Conservation (phyloP, 2,113 vertebrate genomes). For the Pogonocichla stellata region DNA sequence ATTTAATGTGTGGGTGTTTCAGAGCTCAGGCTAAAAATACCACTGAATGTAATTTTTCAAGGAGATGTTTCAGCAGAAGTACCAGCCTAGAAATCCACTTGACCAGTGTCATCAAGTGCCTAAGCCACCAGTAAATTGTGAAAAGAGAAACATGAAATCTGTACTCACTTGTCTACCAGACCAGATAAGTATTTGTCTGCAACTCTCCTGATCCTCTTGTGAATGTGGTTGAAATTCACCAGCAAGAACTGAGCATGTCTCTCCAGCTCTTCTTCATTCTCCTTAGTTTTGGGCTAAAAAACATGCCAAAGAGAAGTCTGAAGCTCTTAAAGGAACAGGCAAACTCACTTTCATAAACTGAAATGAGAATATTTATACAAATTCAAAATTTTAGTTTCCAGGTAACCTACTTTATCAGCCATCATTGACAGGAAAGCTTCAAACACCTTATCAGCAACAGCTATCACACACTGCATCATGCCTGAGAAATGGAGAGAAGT, state of each 20-base stretch:
- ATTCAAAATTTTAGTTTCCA: background rate
- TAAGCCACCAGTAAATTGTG: background rate
- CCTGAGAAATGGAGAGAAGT: slow-evolving; percentile 72
- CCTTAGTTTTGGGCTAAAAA: slow-evolving; percentile 92
- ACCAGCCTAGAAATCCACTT: background rate
- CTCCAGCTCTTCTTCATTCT: slow-evolving; percentile 93
- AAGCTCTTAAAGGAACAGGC: background rate
- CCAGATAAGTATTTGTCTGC: slow-evolving; percentile 97
- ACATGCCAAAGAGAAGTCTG: background rate
- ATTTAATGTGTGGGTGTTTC: background rate
- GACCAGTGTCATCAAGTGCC: background rate
- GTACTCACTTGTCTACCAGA: slow-evolving; percentile 90
- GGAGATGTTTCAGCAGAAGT: background rate
- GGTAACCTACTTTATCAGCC: slow-evolving; percentile 88
- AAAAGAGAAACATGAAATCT: background rate
- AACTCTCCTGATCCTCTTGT: slow-evolving; percentile 94
- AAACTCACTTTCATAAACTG: background rate
- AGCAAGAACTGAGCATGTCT: slow-evolving; percentile 92
- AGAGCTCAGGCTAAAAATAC: background rate
- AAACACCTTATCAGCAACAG: slow-evolving; percentile 95
- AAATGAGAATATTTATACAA: background rate
- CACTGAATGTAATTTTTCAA: background rate
- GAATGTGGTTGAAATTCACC: slow-evolving; percentile 96
- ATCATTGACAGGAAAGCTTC: slow-evolving; percentile 96
- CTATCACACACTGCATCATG: slow-evolving; percentile 98